Conservation (phyloP, 2,113 vertebrate genomes). For the Nestor notabilis region DNA sequence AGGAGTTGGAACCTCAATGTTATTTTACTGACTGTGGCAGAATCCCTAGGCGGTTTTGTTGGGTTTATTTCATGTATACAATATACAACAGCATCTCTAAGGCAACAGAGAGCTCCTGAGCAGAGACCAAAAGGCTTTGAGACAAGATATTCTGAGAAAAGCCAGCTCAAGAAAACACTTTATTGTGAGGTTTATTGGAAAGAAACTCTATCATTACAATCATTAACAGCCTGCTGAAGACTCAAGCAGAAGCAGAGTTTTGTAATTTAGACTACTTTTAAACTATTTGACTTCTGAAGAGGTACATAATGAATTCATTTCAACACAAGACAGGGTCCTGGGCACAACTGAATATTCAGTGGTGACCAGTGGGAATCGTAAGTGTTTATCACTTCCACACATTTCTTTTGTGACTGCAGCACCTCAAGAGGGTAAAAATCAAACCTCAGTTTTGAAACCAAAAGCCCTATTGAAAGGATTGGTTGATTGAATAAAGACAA, state of each 20-base stretch:
- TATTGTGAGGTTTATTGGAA: background rate
- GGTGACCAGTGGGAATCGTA: background rate
- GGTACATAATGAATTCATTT: background rate
- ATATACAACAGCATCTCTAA: constrained; percentile 52
- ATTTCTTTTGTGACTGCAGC: background rate
- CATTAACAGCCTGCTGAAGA: background rate
- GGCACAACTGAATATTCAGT: background rate
- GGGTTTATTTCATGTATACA: constrained; percentile 18
- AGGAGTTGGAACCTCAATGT: background rate
- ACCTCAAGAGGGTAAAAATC: background rate
- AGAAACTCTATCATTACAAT: background rate
- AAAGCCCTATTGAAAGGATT: background rate
- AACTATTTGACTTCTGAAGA: background rate
- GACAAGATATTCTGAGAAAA: background rate
- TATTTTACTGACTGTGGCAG: background rate
- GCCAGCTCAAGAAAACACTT: background rate
- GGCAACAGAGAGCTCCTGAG: constrained; percentile 47
- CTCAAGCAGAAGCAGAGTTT: background rate
- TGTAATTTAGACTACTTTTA: background rate
- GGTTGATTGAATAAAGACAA: background rate
- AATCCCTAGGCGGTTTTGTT: background rate
- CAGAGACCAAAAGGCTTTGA: constrained; percentile 18
- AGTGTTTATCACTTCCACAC: background rate
- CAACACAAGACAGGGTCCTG: background rate
- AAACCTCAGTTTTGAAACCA: background rate